Evolutionary conservation across 2,797 vertebrate genomes (phyloP).

Genomic region (Silurus aristotelis): DNA sequence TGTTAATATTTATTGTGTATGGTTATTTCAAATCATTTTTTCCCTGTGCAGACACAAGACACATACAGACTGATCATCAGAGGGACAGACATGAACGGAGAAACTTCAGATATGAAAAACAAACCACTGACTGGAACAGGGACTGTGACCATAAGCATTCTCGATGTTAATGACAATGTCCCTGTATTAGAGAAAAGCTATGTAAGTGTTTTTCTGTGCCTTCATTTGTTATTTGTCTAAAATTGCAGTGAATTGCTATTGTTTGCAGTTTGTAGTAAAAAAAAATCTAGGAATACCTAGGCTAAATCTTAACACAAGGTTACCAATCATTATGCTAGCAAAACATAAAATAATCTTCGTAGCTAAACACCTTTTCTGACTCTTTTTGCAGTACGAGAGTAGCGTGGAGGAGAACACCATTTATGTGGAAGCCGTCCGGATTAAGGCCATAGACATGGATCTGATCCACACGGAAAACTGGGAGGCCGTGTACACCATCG

Average conservation of each 20-base stretch:
- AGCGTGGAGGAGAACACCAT: conserved; percentile 83
- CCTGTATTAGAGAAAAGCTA: conserved; percentile 75
- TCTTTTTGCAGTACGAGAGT: conserved; percentile 79
- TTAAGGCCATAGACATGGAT: conserved; percentile 83
- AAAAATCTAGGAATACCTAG: too few species aligned
- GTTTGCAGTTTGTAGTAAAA: neutral
- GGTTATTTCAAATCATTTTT: neutral
- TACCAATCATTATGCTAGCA: neutral
- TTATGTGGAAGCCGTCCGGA: conserved; percentile 79
- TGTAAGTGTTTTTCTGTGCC: conserved; percentile 54
- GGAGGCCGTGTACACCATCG: conserved; percentile 81
- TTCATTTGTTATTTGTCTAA: neutral
- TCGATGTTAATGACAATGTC: conserved; percentile 93
- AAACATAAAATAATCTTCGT: neutral
- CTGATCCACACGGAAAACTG: conserved; percentile 84
- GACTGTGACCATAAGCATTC: conserved; percentile 75
- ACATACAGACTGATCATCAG: conserved; percentile 78
- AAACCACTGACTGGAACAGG: conserved; percentile 58
- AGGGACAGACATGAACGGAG: conserved; percentile 77
- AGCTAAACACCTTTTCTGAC: too few species aligned
- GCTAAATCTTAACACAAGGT: neutral
- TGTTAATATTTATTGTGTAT: neutral
- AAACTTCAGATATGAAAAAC: rapidly evolving
- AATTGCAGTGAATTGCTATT: neutral
- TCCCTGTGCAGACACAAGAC: conserved; percentile 66